A percentile compares a stretch with the other conserved stretches of the same genome.
Conservation (phyloP, 1,140 invertebrate species). For the Ceratina calcarata region DNA sequence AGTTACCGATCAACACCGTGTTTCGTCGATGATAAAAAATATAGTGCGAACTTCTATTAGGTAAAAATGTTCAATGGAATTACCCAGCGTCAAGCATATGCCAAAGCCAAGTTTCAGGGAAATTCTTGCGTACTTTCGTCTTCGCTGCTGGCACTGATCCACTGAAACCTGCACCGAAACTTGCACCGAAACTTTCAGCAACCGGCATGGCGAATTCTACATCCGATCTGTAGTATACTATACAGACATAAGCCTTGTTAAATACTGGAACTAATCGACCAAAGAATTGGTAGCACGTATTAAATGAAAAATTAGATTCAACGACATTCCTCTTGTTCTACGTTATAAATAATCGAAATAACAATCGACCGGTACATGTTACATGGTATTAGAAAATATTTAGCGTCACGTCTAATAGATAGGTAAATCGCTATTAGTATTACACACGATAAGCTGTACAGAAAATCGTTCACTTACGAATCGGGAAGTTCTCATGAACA, state of each 20-base stretch:
- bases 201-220: constrained; percentile 71
- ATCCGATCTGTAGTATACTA: constrained; percentile 82
- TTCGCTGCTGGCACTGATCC: constrained; percentile 73
- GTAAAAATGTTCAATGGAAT: constrained; percentile 69
- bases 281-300: constrained; percentile 30
- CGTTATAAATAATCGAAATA: constrained; percentile 24
- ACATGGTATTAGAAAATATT: constrained; percentile 46
- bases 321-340: constrained; percentile 52
- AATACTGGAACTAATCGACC: constrained; percentile 30
- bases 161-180: constrained; percentile 58
- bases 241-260: constrained; percentile 74
- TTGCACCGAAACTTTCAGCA: constrained; percentile 67
- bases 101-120: constrained; percentile 86
- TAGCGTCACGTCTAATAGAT: constrained; percentile 16
- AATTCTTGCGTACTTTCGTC: constrained; percentile 82
- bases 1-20: constrained; percentile 2
- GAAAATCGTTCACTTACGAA: constrained; percentile 81
- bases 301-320: constrained; percentile 43
- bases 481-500: constrained; percentile 82
- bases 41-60: constrained; percentile 29
- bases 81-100: constrained; percentile 82
- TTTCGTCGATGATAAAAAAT: background rate
- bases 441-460: constrained; percentile 17
- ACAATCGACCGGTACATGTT: constrained; percentile 21
- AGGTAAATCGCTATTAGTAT: constrained; percentile 42